Evolutionary conservation across 2,797 vertebrate genomes (phyloP), one percentile per base, ranked within the genome.

Genomic region (Scleropages formosus): DNA sequence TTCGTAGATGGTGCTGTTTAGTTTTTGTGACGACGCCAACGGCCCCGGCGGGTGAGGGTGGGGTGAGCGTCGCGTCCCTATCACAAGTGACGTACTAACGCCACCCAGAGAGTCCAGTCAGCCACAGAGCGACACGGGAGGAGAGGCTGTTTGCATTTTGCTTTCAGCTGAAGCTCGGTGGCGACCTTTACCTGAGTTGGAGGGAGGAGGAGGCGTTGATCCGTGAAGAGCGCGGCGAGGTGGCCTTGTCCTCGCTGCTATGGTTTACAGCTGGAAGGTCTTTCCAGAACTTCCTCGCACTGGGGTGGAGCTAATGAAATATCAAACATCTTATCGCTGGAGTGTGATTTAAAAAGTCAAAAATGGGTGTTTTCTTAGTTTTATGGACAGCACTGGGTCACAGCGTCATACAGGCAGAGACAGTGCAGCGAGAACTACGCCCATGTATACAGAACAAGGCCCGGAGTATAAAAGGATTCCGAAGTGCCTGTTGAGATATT

Each of bases 1-100:
- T 39, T 26, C 24, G 71, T 64, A 63, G 71, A 71, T 71, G 75
- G 13, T 26, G 18, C 44, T 75, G 74, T 56, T 76, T 71, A 71
- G 59, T 71, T 15, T 47, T 24, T 70, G 24, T 67, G 73, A 49
- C 59, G 70, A 58, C 26, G 46, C 67, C 75, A 62, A 76, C 70
- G 67, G 68, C 64, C 47, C 47, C n/a, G 27, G 26, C 12, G 15
- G 67, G 22, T 70, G 58, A 61, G 59, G 24, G 60, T 62, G 15
- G 11, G 46, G 67, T 62, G 59, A 71, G 20, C 26, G 20, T 31
- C 51, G 15, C 10, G 16, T 3, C 11, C 27, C 26, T 20, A 6
- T 47, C 12, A 26, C 75, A 69, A 47, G 46, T 24, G 24, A 60
- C 24, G 60, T 12, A 15, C 58, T 59, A 61, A 51, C 22, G 60